These are phyloP conservation scores for Catostylus mosaicus DNA, from an alignment of 30 jellyfish, hydroid and myxozoan genomes.

Conservation along the genomic window DNA sequence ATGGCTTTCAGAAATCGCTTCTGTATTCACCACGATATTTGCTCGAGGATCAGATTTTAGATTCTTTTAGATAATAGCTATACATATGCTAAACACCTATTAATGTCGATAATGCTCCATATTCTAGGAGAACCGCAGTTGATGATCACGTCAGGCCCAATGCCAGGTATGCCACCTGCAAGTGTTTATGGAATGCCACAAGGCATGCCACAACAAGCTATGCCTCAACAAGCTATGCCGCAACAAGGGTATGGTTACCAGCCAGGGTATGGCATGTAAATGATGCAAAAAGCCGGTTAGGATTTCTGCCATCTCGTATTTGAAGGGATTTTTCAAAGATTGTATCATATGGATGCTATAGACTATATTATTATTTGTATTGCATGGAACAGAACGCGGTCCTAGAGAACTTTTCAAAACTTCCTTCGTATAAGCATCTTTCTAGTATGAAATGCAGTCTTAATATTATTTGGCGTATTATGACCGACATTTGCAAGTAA, in stretches of 20 bases:
- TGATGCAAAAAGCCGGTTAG: background rate
- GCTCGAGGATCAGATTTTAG: no score
- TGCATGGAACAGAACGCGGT: slow-evolving; percentile 1
- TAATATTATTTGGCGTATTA: no score
- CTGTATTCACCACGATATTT: no score
- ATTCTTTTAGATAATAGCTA: no score
- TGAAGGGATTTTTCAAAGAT: slow-evolving; percentile 54
- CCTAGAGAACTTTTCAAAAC: background rate
- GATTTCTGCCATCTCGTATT: background rate
- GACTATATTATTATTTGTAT: slow-evolving; percentile 21
- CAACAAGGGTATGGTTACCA: slow-evolving; percentile 72
- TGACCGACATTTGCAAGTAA: no score
- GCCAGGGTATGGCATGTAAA: slow-evolving; percentile 84
- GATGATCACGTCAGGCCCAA: slow-evolving; percentile 97
- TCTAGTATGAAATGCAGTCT: background rate
- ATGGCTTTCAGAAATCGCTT: no score
- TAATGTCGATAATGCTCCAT: no score
- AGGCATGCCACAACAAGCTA: slow-evolving; percentile 77
- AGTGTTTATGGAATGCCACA: slow-evolving; percentile 86
- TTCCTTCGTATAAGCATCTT: background rate
- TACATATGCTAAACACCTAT: no score
- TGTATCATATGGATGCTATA: slow-evolving; percentile 55
- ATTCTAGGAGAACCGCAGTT: slow-evolving; percentile 81
- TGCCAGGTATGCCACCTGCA: slow-evolving; percentile 86
- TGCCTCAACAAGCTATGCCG: slow-evolving; percentile 67